A percentile compares a stretch with the other conserved stretches of the same genome.
Evolutionary conservation across 2,113 vertebrate genomes (phyloP).

Genomic region (Crotalus horridus): DNA sequence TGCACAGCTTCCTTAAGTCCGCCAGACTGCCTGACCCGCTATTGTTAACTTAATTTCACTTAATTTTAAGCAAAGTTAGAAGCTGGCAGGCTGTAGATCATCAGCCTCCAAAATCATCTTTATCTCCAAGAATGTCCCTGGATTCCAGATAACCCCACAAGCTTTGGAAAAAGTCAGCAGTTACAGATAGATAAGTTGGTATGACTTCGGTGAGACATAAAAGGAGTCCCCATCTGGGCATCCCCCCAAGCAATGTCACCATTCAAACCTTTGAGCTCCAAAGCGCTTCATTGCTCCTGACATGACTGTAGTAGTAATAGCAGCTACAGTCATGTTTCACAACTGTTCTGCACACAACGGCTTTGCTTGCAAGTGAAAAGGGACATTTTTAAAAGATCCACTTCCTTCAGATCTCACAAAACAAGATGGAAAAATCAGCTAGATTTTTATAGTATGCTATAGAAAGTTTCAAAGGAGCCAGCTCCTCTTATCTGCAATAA

Average conservation of each 20-base stretch:
- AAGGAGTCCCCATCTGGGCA: no score
- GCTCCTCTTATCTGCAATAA: accelerated
- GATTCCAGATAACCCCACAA: not conserved
- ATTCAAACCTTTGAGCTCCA: not conserved
- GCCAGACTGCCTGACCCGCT: not conserved
- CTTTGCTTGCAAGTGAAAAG: not conserved
- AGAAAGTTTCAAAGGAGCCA: not conserved
- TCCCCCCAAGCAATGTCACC: no score
- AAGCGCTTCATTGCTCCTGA: not conserved
- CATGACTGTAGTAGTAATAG: not conserved
- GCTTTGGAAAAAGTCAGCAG: not conserved
- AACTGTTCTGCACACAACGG: not conserved
- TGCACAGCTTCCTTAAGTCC: not conserved
- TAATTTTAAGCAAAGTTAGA: not conserved
- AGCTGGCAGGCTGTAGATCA: not conserved
- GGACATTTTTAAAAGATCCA: not conserved
- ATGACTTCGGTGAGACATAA: not conserved
- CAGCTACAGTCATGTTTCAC: not conserved
- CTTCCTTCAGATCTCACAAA: not conserved
- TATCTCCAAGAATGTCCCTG: not conserved
- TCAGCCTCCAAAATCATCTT: not conserved
- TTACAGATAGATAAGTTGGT: not conserved
- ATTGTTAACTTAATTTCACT: not conserved
- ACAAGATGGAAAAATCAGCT: not conserved
- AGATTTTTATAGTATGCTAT: not conserved